Evolutionary conservation across 2,797 vertebrate genomes (phyloP).

Genomic region (Simalia tracyae): DNA sequence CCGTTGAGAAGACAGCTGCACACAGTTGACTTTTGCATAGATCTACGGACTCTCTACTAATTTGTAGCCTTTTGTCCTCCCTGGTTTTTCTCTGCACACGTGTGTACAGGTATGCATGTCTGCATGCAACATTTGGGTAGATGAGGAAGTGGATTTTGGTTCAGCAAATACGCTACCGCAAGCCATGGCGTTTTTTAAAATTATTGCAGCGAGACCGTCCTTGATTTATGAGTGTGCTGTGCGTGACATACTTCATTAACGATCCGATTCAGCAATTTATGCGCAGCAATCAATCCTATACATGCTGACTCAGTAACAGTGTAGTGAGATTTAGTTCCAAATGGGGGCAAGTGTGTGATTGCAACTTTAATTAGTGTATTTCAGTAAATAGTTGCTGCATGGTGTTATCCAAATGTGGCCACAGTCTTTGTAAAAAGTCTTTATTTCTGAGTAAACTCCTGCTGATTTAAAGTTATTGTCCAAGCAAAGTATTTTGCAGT

Average conservation of each 20-base stretch:
- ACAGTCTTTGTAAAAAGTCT: not conserved
- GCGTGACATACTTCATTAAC: not conserved
- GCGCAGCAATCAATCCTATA: not conserved
- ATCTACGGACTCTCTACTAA: not conserved
- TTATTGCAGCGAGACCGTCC: not conserved
- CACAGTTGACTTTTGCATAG: not conserved
- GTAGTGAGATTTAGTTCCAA: not conserved
- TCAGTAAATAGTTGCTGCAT: not conserved
- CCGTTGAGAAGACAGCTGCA: not conserved
- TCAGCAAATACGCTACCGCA: not conserved
- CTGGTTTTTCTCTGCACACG: not conserved
- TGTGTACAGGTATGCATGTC: not conserved
- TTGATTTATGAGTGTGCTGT: not conserved
- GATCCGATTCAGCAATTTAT: not conserved
- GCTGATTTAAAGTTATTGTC: not conserved
- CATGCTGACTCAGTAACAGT: not conserved
- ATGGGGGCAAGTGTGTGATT: not conserved
- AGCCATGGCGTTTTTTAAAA: not conserved
- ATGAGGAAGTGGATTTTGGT: not conserved
- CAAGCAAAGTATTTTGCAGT: not conserved
- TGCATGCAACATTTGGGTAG: too few relatives aligned
- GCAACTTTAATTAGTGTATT: not conserved
- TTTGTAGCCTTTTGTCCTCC: too few relatives aligned
- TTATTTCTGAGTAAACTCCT: not conserved
- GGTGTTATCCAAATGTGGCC: not conserved